A percentile compares a stretch with the other conserved stretches of the same genome.
These are phyloP conservation scores for Amblyopsis hoosieri DNA, from an alignment of 2,797 vertebrate species.

Conservation along the genomic window DNA sequence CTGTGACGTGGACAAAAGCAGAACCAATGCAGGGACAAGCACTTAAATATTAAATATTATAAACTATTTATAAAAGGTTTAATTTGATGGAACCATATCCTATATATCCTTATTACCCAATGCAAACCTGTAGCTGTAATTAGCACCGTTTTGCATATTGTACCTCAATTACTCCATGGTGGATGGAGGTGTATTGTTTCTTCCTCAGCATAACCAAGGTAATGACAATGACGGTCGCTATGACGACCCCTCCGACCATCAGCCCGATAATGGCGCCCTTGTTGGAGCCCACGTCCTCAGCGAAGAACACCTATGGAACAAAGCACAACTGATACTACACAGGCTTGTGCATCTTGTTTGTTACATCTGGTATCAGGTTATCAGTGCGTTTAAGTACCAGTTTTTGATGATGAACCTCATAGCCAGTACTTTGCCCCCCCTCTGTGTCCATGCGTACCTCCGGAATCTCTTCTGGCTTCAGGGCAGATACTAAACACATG, in stretches of 20 bases:
- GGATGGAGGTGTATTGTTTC: conserved; percentile 98
- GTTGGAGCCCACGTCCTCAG: conserved; percentile 94
- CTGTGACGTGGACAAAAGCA: no score
- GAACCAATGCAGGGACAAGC: no score
- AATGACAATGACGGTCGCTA: conserved; percentile 98
- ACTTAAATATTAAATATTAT: no score
- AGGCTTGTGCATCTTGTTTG: not conserved
- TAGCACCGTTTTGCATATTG: not conserved
- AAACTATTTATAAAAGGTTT: no score
- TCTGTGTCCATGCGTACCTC: conserved; percentile 90
- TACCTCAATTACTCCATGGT: conserved; percentile 98
- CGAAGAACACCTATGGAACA: conserved; percentile 88
- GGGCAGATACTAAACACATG: conserved; percentile 81
- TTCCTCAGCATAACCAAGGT: conserved; percentile 99
- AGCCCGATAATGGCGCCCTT: conserved; percentile 98
- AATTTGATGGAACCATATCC: no score
- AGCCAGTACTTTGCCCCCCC: conserved; percentile 87
- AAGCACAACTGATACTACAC: not conserved
- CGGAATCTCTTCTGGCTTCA: conserved; percentile 92
- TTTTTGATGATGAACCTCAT: conserved; percentile 96
- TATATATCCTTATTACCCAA: no score
- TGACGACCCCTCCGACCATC: conserved; percentile 98
- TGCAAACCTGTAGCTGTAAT: no score
- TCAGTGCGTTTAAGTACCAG: conserved; percentile 71
- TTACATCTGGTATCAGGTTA: not conserved